Conservation (phyloP, 2,888 invertebrate species). For the Bruchidius siliquastri region DNA sequence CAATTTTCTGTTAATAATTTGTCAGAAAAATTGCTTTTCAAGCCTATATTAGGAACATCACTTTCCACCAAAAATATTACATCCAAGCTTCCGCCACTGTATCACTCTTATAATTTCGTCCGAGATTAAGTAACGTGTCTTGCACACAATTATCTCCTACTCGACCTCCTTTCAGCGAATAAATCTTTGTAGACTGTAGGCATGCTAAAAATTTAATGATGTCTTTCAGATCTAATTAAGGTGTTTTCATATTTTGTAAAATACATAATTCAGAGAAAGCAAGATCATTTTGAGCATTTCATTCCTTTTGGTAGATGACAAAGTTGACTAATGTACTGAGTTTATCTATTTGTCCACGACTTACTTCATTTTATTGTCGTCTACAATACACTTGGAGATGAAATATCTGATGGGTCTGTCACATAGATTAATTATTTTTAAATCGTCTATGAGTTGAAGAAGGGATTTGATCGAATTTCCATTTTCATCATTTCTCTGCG, state of each 20-base stretch:
- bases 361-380: too few species aligned
- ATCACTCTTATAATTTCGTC: background rate
- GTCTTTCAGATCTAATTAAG: background rate
- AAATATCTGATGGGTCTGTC: too few species aligned
- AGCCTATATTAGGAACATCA: too few species aligned
- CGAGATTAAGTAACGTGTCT: background rate
- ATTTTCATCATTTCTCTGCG: too few species aligned
- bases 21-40: too few species aligned
- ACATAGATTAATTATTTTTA: too few species aligned
- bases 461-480: too few species aligned
- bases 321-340: too few species aligned
- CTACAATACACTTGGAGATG: too few species aligned
- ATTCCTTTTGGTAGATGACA: background rate
- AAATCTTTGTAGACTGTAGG: background rate
- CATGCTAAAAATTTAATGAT: background rate
- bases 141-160: background rate
- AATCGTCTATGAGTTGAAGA: too few species aligned
- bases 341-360: too few species aligned
- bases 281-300: background rate
- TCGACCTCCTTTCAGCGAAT: background rate
- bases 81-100: background rate
- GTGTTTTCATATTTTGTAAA: background rate
- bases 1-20: too few species aligned
- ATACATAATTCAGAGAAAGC: background rate
- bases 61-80: background rate